Conservation (phyloP, 2,113 vertebrate species). For the Sardina pilchardus region DNA sequence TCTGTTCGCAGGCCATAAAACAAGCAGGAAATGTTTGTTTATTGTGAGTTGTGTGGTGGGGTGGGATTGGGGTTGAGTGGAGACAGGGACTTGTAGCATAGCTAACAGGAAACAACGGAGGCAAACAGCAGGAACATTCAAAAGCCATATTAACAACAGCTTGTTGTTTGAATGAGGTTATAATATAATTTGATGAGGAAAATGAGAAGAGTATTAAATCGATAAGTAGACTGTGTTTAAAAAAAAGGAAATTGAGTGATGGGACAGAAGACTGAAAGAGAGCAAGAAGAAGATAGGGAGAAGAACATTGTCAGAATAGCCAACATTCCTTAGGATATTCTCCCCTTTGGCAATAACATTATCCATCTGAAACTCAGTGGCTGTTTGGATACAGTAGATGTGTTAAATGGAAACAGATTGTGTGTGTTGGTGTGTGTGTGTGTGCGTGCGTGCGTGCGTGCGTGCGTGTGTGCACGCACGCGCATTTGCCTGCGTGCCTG, state of each 20-base stretch:
- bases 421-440: not conserved
- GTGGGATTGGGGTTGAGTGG: not conserved
- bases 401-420: not conserved
- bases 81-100: too few relatives aligned
- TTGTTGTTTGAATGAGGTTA: not conserved
- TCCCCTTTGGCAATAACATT: not conserved
- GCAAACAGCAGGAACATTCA: too few relatives aligned
- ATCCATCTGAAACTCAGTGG: not conserved
- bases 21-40: not conserved
- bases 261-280: not conserved
- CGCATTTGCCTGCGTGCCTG: not conserved
- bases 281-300: constrained; percentile 16
- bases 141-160: not conserved
- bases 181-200: not conserved
- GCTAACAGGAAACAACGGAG: too few relatives aligned
- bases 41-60: not conserved
- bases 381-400: not conserved
- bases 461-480: not conserved
- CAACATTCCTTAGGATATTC: not conserved
- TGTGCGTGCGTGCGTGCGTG: not conserved
- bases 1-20: not conserved
- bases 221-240: too few relatives aligned
- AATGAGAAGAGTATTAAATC: not conserved
- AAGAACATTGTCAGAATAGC: not conserved
- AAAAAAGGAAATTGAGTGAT: not conserved